A percentile compares a stretch with the other conserved stretches of the same genome.
phyloP scores from a whole-genome alignment of 2,888 invertebrate genomes.

The Ecliptopera silaceata region DNA sequence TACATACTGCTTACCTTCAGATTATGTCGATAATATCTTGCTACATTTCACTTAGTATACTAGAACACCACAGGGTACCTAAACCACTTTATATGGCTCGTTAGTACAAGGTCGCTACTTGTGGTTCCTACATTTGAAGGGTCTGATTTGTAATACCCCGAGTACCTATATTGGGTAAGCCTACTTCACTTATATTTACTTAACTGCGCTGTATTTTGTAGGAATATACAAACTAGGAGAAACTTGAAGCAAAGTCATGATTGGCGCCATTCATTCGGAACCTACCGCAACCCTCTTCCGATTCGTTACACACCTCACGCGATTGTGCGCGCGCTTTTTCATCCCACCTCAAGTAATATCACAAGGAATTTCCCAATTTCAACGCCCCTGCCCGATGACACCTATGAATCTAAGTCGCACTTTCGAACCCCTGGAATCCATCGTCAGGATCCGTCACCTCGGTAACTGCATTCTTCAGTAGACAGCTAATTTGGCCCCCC shows the following conservation, averaged over 20 bases:
- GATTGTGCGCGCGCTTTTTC: conserved; percentile 45
- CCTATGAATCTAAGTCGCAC: conserved; percentile 71
- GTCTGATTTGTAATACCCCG: background rate
- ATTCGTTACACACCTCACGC: conserved; percentile 39
- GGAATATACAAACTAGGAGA: background rate
- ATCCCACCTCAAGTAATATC: conserved; percentile 62
- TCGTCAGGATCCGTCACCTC: conserved; percentile 70
- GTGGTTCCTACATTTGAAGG: background rate
- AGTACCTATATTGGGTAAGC: background rate
- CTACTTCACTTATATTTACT: background rate
- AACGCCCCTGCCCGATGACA: conserved; percentile 69
- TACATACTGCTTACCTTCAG: background rate
- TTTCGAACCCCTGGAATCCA: conserved; percentile 43
- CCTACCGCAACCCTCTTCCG: conserved; percentile 34
- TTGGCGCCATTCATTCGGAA: conserved; percentile 26
- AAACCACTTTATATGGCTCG: too few species aligned
- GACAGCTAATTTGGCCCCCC: conserved; percentile 79
- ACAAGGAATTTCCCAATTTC: conserved; percentile 73
- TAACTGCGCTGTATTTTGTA: too few species aligned
- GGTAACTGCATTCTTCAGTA: conserved; percentile 75
- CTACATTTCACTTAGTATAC: background rate
- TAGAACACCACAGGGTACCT: too few species aligned
- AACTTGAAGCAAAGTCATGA: conserved; percentile 17
- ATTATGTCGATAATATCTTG: background rate
- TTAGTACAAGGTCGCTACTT: too few species aligned